Base-by-base conservation (phyloP, 2,888 invertebrate genomes). In the Macrosiphum euphorbiae region DNA sequence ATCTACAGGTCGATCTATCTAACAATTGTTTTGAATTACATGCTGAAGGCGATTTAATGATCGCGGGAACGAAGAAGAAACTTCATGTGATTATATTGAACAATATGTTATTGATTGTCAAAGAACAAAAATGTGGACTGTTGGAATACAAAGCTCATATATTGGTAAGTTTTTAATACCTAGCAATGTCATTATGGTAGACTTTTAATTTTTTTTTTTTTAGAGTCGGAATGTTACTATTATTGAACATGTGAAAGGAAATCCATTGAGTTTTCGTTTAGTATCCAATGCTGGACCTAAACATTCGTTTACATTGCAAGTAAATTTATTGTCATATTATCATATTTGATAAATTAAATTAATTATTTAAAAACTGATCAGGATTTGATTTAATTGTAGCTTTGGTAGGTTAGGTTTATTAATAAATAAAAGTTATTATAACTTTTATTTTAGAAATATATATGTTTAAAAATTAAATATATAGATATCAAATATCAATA, bases 1-100 rank as follows among this genome's bases (percentile, higher is more conserved):
- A n/a, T 61, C n/a, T 47, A 52, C 28, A 94, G 93, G 85, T 94
- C 35, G 50, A 94, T 41, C 10, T 94, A 61, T 50, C 90, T 16
- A 50, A 90, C 86, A 94, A 90, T 94, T 94, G 85, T 94, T 94
- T 94, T 86, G 93, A 94, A 90, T 85, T 94, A n/a, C 41, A 86
- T 26, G 93, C 93, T 28, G 93, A 94, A 86, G 90, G 93, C 86
- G 90, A 94, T 86, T 61, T 94, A 84, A 85, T 50, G 85, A 86
- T 90, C 35, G 50, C 90, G 35, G 93, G 90, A 89, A 94, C 93
- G 35, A 94, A 94, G 41, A 94, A 94, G 41, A 94, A 94, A 61
- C 58, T 94, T 28, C 93, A 35, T 86, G 61, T 94, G 50, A 90
- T 94, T 90, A 55, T 94, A 94, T 90, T 94, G 41, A 94, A 94